Percentiles rank a stretch among this genome's conserved stretches.
These are phyloP conservation scores for Cotesia chilonis DNA, from an alignment of 1,140 invertebrate species.

Conservation along the genomic window DNA sequence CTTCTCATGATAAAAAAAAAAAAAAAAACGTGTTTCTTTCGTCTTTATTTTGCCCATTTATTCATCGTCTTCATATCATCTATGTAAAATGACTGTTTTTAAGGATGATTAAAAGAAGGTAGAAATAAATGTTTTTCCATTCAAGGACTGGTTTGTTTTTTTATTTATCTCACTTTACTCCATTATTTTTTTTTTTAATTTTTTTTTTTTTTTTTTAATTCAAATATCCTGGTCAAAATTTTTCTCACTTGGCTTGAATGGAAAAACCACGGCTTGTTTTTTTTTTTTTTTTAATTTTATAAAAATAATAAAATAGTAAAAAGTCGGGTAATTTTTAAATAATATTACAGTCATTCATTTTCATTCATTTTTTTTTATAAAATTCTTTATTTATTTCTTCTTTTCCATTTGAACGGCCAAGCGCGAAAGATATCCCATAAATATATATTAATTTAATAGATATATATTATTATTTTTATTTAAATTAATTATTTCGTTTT, in stretches of 20 bases:
- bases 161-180: slow-evolving; percentile 58
- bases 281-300: slow-evolving; percentile 33
- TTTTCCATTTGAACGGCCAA: slow-evolving; percentile 60
- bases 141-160: slow-evolving; percentile 62
- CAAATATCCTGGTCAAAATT: slow-evolving; percentile 55
- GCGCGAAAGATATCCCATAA: slow-evolving; percentile 49
- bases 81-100: slow-evolving; percentile 39
- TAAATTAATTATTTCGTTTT: neutral
- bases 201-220: slow-evolving; percentile 24
- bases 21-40: slow-evolving; percentile 17
- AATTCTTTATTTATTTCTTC: slow-evolving; percentile 27
- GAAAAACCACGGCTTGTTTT: slow-evolving; percentile 53
- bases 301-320: neutral
- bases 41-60: slow-evolving; percentile 13
- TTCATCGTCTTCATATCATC: slow-evolving; percentile 18
- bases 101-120: slow-evolving; percentile 51
- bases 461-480: no score
- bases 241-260: slow-evolving; percentile 65
- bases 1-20: neutral
- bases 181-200: slow-evolving; percentile 45
- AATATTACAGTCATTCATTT: slow-evolving; percentile 1
- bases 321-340: slow-evolving; percentile 7
- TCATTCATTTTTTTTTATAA: slow-evolving; percentile 28
- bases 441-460: neutral
- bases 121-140: slow-evolving; percentile 67